Evolutionary conservation across 1,140 invertebrate species (phyloP).

Genomic region (Elymnias hypermnestra): DNA sequence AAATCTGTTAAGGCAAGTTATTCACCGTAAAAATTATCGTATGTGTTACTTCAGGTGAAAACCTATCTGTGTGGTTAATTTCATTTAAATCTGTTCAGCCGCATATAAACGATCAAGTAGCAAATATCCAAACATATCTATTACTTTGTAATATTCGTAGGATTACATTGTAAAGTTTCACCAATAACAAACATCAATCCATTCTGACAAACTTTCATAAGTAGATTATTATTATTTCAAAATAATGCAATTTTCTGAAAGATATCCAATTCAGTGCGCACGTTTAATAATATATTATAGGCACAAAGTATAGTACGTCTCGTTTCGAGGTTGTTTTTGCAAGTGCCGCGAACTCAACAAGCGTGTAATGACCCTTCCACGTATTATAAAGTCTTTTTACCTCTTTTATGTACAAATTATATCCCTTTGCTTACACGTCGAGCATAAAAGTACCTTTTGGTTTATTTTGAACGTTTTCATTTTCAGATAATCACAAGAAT

Average conservation of each 20-base stretch:
- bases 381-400: constrained; percentile 67
- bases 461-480: constrained; percentile 34
- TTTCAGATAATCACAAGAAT: constrained; percentile 32
- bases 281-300: constrained; percentile 22
- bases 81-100: too few species aligned
- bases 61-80: too few species aligned
- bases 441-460: constrained; percentile 60
- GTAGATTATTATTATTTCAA: too few species aligned
- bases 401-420: constrained; percentile 61
- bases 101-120: too few species aligned
- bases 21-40: too few species aligned
- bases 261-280: constrained; percentile 18
- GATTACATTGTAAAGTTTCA: too few species aligned
- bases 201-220: too few species aligned
- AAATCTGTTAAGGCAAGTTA: too few species aligned
- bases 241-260: constrained; percentile 15
- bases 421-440: constrained; percentile 50
- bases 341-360: constrained; percentile 56
- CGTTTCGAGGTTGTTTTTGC: constrained; percentile 54
- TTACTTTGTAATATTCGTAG: too few species aligned
- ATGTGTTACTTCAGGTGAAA: too few species aligned
- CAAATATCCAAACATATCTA: too few species aligned
- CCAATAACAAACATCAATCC: too few species aligned
- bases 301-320: constrained; percentile 31
- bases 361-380: constrained; percentile 64